Base-by-base conservation (phyloP, 2,888 invertebrate genomes). In the Opisthograptis luteolata region DNA sequence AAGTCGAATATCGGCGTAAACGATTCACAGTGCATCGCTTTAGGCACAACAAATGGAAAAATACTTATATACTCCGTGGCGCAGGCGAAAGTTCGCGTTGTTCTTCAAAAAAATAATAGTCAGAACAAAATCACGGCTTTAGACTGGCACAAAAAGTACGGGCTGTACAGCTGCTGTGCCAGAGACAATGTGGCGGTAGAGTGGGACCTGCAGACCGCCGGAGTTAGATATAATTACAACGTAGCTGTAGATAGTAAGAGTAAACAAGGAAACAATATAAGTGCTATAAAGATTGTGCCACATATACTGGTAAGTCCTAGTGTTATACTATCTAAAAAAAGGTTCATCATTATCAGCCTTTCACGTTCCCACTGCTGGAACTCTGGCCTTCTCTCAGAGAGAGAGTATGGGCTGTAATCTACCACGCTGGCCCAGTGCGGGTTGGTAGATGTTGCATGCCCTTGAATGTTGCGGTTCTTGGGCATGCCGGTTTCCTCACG, bases 41-140 rank as follows among this genome's bases (percentile, higher is more conserved):
- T 97, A 74, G 96, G 96, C 36, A 95, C 96, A 12, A 90, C 91
- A 1, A 93, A 92, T 62, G 96, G 97, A 39, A 92, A 92, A 58
- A 87, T 97, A 41, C 84, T 95, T 20, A 78, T 96, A 54, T 97
- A 96, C 74, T 95, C 94, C 35, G 86, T 95, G 15, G 80, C 92
- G 2, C 93, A 93, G 76, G 94, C 93, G 12, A 92, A 93, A 76
- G 81, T 95, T 14, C 92, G 93, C 64, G 92, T 85, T 20, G 87
- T 92, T 12, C 79, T 95, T 68, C 81, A 60, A 50, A 93, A 91
- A 34, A 85, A 92, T 2, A 90, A 86, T 30, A 79, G 78, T n/a
- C n/a, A n/a, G n/a, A n/a, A n/a, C 31, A 79, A 73, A 55, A 67
- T 91, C 1, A 76, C 70, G 8, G 87, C 92, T 7, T 59, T 95